phyloP scores from a whole-genome alignment of 2,888 invertebrate genomes.

The Rapana venosa region DNA sequence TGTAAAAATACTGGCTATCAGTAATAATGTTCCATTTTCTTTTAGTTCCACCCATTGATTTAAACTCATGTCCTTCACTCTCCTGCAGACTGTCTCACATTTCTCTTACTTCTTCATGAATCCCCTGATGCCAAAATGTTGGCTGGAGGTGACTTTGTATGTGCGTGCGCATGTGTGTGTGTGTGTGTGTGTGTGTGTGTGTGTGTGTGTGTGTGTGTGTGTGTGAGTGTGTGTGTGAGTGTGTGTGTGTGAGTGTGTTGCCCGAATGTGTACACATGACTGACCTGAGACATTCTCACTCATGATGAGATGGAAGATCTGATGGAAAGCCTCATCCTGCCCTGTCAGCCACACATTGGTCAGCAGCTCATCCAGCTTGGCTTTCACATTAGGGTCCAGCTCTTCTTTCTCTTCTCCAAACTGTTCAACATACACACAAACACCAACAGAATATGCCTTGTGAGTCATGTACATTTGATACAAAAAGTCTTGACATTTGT shows the following conservation, averaged over 20 bases:
- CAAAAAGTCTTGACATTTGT: neutral
- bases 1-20: no score
- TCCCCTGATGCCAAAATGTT: neutral
- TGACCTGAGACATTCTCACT: constrained; percentile 86
- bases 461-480: neutral
- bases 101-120: no score
- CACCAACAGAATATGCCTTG: neutral
- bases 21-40: no score
- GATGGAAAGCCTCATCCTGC: constrained; percentile 85
- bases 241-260: neutral
- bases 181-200: neutral
- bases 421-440: constrained; percentile 51
- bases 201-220: constrained; percentile 18
- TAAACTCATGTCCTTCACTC: no score
- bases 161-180: neutral
- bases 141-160: neutral
- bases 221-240: neutral
- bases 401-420: constrained; percentile 79
- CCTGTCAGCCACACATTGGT: constrained; percentile 82
- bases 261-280: constrained; percentile 20
- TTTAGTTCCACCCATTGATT: no score
- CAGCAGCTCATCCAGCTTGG: constrained; percentile 85
- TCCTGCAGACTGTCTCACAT: no score
- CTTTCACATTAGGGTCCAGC: constrained; percentile 80
- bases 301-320: constrained; percentile 87